Base-by-base conservation (phyloP, 2,888 invertebrate genomes). In the Augiades crinisus region DNA sequence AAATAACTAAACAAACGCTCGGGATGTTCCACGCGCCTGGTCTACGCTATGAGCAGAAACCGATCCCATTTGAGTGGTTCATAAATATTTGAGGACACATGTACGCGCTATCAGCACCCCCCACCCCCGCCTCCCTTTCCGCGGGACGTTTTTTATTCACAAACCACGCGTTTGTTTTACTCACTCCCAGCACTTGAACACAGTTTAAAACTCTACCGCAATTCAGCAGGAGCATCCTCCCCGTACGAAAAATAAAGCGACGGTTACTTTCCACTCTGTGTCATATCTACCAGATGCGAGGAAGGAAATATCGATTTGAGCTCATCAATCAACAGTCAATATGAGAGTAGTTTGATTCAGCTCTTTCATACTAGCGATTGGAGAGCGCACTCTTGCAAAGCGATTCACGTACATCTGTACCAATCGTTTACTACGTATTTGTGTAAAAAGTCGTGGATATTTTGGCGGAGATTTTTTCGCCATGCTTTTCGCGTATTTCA, bases 21-120 rank as follows among this genome's bases (percentile, higher is more conserved):
- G n/a, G n/a, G n/a, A n/a, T n/a, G 49, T 33, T 44, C 31, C 54
- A 43, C 52, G 50, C 57, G 51, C 63, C 33, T 46, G 33, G 58
- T 38, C 55, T 58, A 56, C 53, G 37, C 54, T 40, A 37, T 45
- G 37, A 57, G 52, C 56, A 43, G 57, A 58, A 61, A 64, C 61
- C 63, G 70, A 62, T 64, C 55, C 55, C 60, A 55, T 50, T 60
- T 56, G 75, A 78, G 78, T 75, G 78, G 64, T 77, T 64, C 65
- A 75, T 77, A 68, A 77, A 79, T 77, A 79, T 76, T 74, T 72
- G 76, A 68, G 62, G 65, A 70, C 68, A 66, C 65, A 59, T 64
- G 70, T 68, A 63, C 61, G 60, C 63, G 60, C 62, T 54, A 51
- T 55, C 56, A 52, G 57, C 58, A 53, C 58, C 49, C 47, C 47